Evolutionary conservation across 2,888 invertebrate species (phyloP).

Genomic region (Lasioglossum oenotherae): DNA sequence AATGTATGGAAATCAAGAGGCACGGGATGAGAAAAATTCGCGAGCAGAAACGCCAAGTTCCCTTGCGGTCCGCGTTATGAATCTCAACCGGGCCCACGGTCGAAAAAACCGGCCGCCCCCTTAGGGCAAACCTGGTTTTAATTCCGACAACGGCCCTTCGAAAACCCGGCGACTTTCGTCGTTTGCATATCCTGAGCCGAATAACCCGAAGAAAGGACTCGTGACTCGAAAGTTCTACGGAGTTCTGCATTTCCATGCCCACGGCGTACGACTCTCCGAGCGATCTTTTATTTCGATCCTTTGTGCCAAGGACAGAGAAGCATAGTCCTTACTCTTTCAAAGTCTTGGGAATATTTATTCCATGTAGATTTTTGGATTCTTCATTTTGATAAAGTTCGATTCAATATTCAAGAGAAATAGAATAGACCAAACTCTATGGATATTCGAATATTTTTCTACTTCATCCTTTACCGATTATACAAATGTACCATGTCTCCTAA

Average conservation of each 20-base stretch:
- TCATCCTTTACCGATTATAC: too few relatives aligned
- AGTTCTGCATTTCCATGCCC: neutral
- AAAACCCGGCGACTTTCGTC: conserved; percentile 23
- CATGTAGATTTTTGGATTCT: neutral
- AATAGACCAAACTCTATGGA: neutral
- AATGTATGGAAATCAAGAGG: conserved; percentile 48
- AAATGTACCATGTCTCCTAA: too few relatives aligned
- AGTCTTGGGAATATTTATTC: neutral
- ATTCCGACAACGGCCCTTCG: conserved; percentile 24
- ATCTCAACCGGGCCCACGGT: conserved; percentile 13
- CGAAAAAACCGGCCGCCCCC: conserved; percentile 12
- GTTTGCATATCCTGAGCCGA: conserved; percentile 33
- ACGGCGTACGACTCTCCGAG: neutral
- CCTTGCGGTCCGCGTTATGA: conserved; percentile 32
- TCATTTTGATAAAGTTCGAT: neutral
- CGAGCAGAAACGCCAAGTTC: conserved; percentile 34
- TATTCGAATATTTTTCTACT: too few relatives aligned
- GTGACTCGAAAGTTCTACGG: conserved; percentile 1
- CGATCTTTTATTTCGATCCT: neutral
- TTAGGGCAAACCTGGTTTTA: neutral
- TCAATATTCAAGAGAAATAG: neutral
- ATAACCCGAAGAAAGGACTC: neutral
- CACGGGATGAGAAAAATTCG: conserved; percentile 50
- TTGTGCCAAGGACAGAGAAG: neutral
- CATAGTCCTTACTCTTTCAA: neutral